These are phyloP conservation scores for Deilephila elpenor DNA, from an alignment of 2,888 invertebrate species.

Conservation along the genomic window DNA sequence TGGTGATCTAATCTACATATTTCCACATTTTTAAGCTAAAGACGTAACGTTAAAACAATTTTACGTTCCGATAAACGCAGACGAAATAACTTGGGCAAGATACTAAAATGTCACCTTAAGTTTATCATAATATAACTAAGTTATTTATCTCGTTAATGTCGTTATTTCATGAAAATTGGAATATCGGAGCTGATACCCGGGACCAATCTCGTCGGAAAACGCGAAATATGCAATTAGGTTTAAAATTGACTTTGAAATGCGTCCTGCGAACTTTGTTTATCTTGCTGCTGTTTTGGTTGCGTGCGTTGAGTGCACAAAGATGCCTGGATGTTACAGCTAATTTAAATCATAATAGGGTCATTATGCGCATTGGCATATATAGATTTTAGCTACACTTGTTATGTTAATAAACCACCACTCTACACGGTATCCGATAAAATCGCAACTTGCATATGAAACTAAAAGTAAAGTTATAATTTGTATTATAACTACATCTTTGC, in stretches of 20 bases:
- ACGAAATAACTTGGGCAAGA: background rate
- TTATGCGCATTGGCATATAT: background rate
- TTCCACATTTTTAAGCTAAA: background rate
- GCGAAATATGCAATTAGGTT: slow-evolving; percentile 73
- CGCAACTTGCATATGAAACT: too few species aligned
- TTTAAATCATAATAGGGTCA: background rate
- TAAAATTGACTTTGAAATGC: slow-evolving; percentile 67
- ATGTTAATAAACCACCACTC: too few species aligned
- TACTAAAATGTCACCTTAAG: background rate
- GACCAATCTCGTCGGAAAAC: slow-evolving; percentile 55
- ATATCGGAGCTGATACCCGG: slow-evolving; percentile 47
- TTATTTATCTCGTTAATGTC: slow-evolving; percentile 13
- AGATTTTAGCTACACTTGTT: too few species aligned
- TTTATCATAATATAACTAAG: slow-evolving; percentile 8
- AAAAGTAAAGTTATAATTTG: too few species aligned
- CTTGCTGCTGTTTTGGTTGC: slow-evolving; percentile 26
- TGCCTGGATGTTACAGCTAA: background rate
- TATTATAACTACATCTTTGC: too few species aligned
- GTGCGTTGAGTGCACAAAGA: background rate
- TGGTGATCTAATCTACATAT: background rate
- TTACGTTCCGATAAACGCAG: slow-evolving; percentile 4
- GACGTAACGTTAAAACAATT: background rate
- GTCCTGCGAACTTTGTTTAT: slow-evolving; percentile 45
- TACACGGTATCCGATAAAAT: too few species aligned
- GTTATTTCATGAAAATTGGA: slow-evolving; percentile 52